Base-by-base conservation (phyloP, 1,140 invertebrate genomes). In the Drosophila lini region DNA sequence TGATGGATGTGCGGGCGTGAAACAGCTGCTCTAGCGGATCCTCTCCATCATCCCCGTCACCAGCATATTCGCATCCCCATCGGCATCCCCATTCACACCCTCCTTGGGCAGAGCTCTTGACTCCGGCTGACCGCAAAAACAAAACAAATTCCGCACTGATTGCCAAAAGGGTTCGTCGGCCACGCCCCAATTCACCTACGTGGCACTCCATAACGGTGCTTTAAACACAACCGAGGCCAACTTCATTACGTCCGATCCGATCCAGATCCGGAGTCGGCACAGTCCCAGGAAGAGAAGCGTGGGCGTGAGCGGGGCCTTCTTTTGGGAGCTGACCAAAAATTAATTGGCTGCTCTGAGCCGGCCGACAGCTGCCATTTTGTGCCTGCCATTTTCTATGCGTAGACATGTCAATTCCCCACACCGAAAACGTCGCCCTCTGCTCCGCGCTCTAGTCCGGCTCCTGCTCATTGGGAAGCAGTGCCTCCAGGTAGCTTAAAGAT, bases 321-420 rank as follows among this genome's bases (percentile, higher is more conserved):
- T 68, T 52, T 61, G 47, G 58, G 63, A 53, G 56, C 61, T 75
- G 63, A 65, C 83, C 62, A 88, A 89, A 83, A 80, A 88, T 88
- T 88, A 88, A 88, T 88, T 88, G 83, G 80, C 83, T 83, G 74
- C 73, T 74, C 56, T 70, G 81, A 57, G 58, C 47, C 59, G 68
- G 71, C 60, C 80, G 83, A 88, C 83, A 86, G 83, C 83, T 86
- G 83, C 70, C 82, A 88, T 82, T 88, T 68, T 59, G 59, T 75
- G 63, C 52, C 69, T 81, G 73, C 75, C 82, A 82, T 79, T 73
- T 81, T 56, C 62, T 56, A 80, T 80, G 84, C 80, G 65, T 55
- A 80, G 71, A 89, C 83, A 89, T 89, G 84, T 80, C 83, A 78
- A 80, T 77, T 64, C 52, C 61, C 56, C 61, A 53, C n/a, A 8